Evolutionary conservation across 2,888 invertebrate genomes (phyloP).

Genomic region (Schrankia costaestrigalis): DNA sequence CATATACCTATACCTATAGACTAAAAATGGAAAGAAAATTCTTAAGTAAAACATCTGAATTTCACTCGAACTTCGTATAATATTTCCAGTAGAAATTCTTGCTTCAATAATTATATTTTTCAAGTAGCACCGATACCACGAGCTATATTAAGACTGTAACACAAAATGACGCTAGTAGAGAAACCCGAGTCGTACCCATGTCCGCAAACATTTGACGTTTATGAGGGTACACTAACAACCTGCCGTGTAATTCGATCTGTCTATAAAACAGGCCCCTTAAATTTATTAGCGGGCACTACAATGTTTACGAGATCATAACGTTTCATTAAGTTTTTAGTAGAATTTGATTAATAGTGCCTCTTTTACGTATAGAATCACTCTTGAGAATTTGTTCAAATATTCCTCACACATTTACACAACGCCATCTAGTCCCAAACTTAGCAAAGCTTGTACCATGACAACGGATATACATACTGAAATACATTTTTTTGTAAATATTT

Average conservation of each 20-base stretch:
- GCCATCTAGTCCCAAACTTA: too few relatives aligned
- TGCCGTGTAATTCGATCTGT: slow-evolving; percentile 61
- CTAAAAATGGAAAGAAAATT: too few relatives aligned
- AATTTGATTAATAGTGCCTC: slow-evolving; percentile 16
- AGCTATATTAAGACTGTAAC: slow-evolving; percentile 37
- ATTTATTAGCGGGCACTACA: slow-evolving; percentile 40
- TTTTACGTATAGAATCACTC: too few relatives aligned
- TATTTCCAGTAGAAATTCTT: neutral
- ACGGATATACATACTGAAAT: too few relatives aligned
- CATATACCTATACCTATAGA: too few relatives aligned
- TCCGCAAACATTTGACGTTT: slow-evolving; percentile 69
- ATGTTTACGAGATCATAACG: slow-evolving; percentile 23
- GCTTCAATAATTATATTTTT: slow-evolving; percentile 25
- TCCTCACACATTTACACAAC: too few relatives aligned
- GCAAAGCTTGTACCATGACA: too few relatives aligned
- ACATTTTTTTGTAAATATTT: too few relatives aligned
- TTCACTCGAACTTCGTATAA: neutral
- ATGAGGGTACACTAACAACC: slow-evolving; percentile 66
- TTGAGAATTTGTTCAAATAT: too few relatives aligned
- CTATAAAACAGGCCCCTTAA: slow-evolving; percentile 53
- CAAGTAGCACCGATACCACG: slow-evolving; percentile 15
- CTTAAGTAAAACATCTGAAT: too few relatives aligned
- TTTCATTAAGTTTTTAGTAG: slow-evolving; percentile 22
- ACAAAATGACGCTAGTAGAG: slow-evolving; percentile 48
- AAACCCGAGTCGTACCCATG: slow-evolving; percentile 63